Evolutionary conservation across 2,888 invertebrate species (phyloP), one percentile per base, ranked within the genome.

Genomic region (Brassicogethes aeneus): DNA sequence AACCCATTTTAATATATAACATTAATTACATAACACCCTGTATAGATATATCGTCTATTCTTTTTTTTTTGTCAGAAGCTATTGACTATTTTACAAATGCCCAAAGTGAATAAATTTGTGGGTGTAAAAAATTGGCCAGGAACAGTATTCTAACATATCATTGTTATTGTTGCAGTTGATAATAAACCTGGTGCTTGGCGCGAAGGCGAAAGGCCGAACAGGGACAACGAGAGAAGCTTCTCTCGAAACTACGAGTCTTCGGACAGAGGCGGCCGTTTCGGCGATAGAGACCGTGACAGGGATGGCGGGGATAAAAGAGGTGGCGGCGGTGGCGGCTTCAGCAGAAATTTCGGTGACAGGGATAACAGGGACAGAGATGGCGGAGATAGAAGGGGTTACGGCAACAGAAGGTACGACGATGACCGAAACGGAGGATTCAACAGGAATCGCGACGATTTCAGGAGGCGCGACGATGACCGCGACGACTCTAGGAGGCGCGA

Each of bases 281-380:
- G 61, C 32, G 62, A 64, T 3, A 51, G 63, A 35, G 56, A 61
- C 36, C 65, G 64, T 8, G 59, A 60, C 17, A 59, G 64, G 45
- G 16, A 42, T 37, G 63, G 65, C 16, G 65, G 64, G 29, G 59
- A 57, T 10, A 62, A 63, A 64, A 60, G 65, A 1, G 64, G 62
- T 31, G 56, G 53, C 35, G 47, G 48, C 30, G 56, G 56, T 10
- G 62, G 57, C 10, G 53, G 66, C 12, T 66, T 64, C 36, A 66
- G 71, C 35, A 66, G 73, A 16, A 72, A 72, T 14, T 39, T 47
- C 39, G 65, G 66, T 17, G 63, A 64, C 35, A 61, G 59, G 13
- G 64, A 63, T 62, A 61, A 66, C 2, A 60, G 62, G 35, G 62
- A 60, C 40, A 54, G 71, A 50, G 65, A 69, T 40, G 50, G 60